Base-by-base conservation (phyloP, 2,888 invertebrate species). In the Anthophora plumipes region DNA sequence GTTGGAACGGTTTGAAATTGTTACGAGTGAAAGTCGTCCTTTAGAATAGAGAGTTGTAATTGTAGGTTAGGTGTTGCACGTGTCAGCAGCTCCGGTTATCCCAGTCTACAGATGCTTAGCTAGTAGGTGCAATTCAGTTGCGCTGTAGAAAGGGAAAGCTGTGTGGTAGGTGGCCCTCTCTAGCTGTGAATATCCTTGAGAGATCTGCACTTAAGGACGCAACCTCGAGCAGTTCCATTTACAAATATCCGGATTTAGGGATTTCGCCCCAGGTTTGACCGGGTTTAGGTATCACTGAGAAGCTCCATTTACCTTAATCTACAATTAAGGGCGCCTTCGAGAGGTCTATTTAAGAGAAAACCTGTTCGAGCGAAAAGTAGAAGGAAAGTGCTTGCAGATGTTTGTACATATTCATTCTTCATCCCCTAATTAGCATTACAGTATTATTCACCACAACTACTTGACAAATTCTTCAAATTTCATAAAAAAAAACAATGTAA, bases 221-320 rank as follows among this genome's bases (percentile, higher is more conserved):
- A 63, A 71, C 71, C 63, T 63, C 60, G 60, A 60, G 69, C 31
- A 60, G 60, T 60, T 71, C 71, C 71, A 71, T 71, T 71, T 71
- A 71, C 71, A 71, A 71, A 64, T 71, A 71, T 71, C 71, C 71
- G 71, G 64, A 71, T 63, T 64, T 71, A 25, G 54, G 54, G 71
- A 64, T 64, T 71, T 71, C 20, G 8, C 43, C 22, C 54, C 52
- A n/a, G 61, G 31, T 31, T 12, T 70, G 37, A 12, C 12, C 54
- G 55, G 71, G 41, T 61, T 61, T 70, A 61, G 61, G 71, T 64
- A 71, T 71, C 71, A 71, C 64, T 20, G 43, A 31, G 52, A 31
- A 61, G 41, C 71, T 71, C 71, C 71, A 71, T 63, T 71, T 64
- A 64, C 54, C 71, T 22, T 71, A 63, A 71, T 71, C 71, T 64